phyloP scores from a whole-genome alignment of 2,113 vertebrate species.

The Anas platyrhynchos region DNA sequence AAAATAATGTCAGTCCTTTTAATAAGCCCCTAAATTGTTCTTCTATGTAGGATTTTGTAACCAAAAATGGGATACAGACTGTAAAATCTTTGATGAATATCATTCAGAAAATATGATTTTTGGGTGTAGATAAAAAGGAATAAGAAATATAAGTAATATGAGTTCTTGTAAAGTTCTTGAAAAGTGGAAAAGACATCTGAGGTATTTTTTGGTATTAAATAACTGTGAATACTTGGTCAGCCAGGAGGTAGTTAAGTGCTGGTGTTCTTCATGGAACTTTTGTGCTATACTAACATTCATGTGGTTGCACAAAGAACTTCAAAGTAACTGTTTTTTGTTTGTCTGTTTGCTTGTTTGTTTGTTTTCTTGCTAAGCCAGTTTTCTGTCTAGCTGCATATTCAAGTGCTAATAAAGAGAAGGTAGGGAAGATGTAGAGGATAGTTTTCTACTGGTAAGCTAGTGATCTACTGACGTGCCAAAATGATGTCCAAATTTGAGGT shows the following conservation, averaged over 20 bases:
- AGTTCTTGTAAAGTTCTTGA: neutral
- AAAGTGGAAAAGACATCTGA: neutral
- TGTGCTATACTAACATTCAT: no score
- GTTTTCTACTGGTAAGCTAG: neutral
- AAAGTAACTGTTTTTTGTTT: no score
- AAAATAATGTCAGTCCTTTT: neutral
- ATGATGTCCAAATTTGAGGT: neutral
- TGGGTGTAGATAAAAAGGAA: neutral
- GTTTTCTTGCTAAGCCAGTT: neutral
- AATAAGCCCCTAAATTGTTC: neutral
- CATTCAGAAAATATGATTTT: neutral
- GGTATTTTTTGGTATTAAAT: neutral
- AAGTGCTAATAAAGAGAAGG: neutral
- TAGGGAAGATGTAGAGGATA: neutral
- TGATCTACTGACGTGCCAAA: neutral
- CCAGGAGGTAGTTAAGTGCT: no score
- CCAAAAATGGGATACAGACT: neutral
- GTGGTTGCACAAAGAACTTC: no score
- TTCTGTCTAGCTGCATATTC: neutral
- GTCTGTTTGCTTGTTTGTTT: no score
- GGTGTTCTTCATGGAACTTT: no score
- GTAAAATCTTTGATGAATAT: fast-evolving
- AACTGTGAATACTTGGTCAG: no score
- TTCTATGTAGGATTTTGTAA: neutral
- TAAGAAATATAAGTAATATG: neutral